A percentile compares a stretch with the other conserved stretches of the same genome.
Conservation (phyloP, 1,140 invertebrate genomes). For the Caenorhabditis inopinata region DNA sequence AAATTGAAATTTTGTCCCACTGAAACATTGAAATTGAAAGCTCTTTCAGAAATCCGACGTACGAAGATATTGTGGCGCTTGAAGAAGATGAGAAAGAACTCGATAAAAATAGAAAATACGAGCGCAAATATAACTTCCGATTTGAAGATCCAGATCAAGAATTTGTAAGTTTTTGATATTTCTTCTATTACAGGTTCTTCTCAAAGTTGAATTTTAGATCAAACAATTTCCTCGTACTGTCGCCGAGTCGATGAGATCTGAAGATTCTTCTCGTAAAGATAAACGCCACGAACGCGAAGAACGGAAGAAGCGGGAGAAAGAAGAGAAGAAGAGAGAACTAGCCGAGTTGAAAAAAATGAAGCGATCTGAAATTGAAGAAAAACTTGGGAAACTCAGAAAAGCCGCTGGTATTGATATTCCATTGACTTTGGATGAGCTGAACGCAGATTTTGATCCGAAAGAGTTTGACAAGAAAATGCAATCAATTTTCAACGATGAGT, state of each 20-base stretch:
- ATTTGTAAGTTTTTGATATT: conserved; percentile 78
- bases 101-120: conserved; percentile 83
- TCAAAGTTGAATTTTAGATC: conserved; percentile 69
- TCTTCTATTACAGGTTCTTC: neutral
- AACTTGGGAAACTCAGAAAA: conserved; percentile 81
- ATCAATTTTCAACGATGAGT: conserved; percentile 80
- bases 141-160: conserved; percentile 93
- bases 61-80: conserved; percentile 73
- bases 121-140: conserved; percentile 90
- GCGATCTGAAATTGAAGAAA: conserved; percentile 83
- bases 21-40: no score
- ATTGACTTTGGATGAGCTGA: conserved; percentile 72
- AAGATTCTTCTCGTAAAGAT: conserved; percentile 77
- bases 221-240: conserved; percentile 87
- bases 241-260: conserved; percentile 78
- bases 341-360: conserved; percentile 22
- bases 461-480: conserved; percentile 84
- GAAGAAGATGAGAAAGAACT: conserved; percentile 73
- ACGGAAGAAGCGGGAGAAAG: conserved; percentile 78
- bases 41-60: conserved; percentile 72
- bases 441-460: conserved; percentile 89
- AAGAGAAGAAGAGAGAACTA: conserved; percentile 80
- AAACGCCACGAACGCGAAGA: conserved; percentile 77
- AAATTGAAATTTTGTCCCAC: conserved; percentile 24
- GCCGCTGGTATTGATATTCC: conserved; percentile 78